Evolutionary conservation across 2,113 vertebrate genomes (phyloP), one percentile per base, ranked within the genome.

Genomic region (Archilochus colubris): DNA sequence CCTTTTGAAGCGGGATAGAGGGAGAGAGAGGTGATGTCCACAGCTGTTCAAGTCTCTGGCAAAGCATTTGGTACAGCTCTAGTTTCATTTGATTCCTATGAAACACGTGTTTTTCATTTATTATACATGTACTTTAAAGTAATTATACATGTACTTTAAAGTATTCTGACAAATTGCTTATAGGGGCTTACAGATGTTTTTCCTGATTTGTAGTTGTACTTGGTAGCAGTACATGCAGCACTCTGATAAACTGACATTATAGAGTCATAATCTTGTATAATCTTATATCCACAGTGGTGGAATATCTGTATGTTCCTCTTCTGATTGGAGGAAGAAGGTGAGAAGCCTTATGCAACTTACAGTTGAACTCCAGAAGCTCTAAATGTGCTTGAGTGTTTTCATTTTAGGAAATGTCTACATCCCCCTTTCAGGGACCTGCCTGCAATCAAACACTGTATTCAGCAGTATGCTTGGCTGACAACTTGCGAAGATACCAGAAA

Each of bases 101-200:
- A 97, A 97, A 96, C 98, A 98, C 93, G 76, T 97, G 97, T 95
- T 97, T 94, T 95, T 97, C 97, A 97, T 97, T 98, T 97, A 97
- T 90, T 97, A 97, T 96, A 96, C 88, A 88, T 86, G 70, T 74
- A 70, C 88, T 82, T 94, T 88, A 95, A 97, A 80, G 73, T 95
- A 96, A 40, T 40, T 40, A 40, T 40, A 40, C 40, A 87, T 86
- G 68, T 74, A 69, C 87, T 82, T 94, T 88, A 95, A 97, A 80
- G 73, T 95, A 96, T 97, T 96, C 89, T 97, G 97, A 97, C 96
- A 97, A 96, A 98, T 96, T 89, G 28, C 77, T 96, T 95, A 84
- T 76, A 92, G 96, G 81, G 78, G 78, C 82, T 96, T 97, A 94
- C 88, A 97, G 95, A 96, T 97, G 96, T 96, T 96, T 92, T 78